Base-by-base conservation (phyloP, 2,113 vertebrate genomes). In the Hyaena hyaena region DNA sequence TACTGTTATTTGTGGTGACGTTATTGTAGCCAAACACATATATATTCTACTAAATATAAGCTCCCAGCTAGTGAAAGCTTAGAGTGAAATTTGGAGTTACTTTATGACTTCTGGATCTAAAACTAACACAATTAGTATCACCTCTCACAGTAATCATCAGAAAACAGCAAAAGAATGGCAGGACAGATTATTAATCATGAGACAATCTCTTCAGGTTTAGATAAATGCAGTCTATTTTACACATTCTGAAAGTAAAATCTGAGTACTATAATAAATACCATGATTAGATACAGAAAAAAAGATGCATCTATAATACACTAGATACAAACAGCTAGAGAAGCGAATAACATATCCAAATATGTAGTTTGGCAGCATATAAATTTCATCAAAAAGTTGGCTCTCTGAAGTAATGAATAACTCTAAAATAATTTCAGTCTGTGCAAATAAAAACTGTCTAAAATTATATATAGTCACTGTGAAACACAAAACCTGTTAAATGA, bases 281-380 rank as follows among this genome's bases (percentile, higher is more conserved):
- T 83, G 19, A 74, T 92, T 80, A 84, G 76, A 63, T 84, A 74
- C 24, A 94, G n/a, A 95, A 94, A 95, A 93, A 81, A 88, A 74
- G 17, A 43, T 84, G 0, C 12, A 50, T 69, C 21, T 84, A 33
- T 50, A 90, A 84, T 89, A 65, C 4, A 43, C 39, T 96, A 48
- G 65, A 94, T 79, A 94, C 10, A 90, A 90, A 74, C 6, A 86
- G 21, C 15, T 48, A 28, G 14, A 79, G 10, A 39, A 66, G 3
- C 81, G 19, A 86, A 74, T 55, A 95, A 89, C 7, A 48, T 82
- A 87, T 68, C 48, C 17, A 84, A 95, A 90, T 94, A 28, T 19
- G 6, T 24, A 85, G 1, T 33, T 91, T 83, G 45, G 43, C 10
- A 80, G 7, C 15, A 84, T 5, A 58, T 43, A 92, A 84, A 93